A percentile compares a stretch with the other conserved stretches of the same genome.
Evolutionary conservation across 2,888 invertebrate species (phyloP).

Genomic region (Achlya flavicornis): DNA sequence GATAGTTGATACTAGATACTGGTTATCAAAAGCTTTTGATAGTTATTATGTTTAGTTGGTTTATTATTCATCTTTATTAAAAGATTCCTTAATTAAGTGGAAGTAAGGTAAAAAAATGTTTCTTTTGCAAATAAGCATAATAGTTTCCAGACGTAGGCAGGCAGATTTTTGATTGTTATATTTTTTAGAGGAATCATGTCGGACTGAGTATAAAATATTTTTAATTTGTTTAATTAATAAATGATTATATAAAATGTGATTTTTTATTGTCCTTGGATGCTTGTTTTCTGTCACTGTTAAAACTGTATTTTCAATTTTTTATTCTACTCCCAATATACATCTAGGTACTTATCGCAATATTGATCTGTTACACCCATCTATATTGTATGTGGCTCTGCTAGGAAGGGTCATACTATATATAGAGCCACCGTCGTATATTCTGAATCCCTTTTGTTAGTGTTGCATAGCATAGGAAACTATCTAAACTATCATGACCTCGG

Average conservation of each 20-base stretch:
- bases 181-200: conserved; percentile 72
- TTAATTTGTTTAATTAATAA: conserved; percentile 75
- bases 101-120: conserved; percentile 30
- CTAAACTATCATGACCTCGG: no score
- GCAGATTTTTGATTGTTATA: conserved; percentile 58
- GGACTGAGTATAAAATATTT: conserved; percentile 80
- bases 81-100: conserved; percentile 27
- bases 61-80: conserved; percentile 18
- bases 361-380: no score
- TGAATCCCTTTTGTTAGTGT: no score
- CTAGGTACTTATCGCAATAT: no score
- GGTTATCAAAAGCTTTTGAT: conserved; percentile 16
- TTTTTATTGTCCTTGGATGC: conserved; percentile 18
- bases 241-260: conserved; percentile 48
- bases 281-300: background rate
- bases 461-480: no score
- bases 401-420: no score
- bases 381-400: no score
- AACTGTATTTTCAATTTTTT: no score
- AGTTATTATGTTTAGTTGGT: conserved; percentile 13
- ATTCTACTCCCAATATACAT: no score
- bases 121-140: conserved; percentile 52
- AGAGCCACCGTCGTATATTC: no score
- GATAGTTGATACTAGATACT: conserved; percentile 9
- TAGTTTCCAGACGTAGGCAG: conserved; percentile 56